Base-by-base conservation (phyloP, 2,113 vertebrate species). In the Nansenia antarctica region DNA sequence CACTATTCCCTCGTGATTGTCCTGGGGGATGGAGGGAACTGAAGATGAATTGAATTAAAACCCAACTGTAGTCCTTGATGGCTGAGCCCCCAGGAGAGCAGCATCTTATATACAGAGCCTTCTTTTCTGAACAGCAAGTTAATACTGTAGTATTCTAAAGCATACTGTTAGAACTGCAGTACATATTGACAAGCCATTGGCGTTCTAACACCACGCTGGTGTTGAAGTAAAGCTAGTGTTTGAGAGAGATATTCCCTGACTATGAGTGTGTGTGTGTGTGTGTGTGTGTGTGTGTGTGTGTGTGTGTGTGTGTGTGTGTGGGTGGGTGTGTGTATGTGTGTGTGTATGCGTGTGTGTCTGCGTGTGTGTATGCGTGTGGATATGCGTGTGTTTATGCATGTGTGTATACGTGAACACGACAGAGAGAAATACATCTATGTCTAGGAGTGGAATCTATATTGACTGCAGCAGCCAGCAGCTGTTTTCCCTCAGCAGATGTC, bases 261-360 rank as follows among this genome's bases (percentile, higher is more conserved):
- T n/a, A n/a, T n/a, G n/a, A n/a, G n/a, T n/a, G n/a, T n/a, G n/a
- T n/a, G n/a, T n/a, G n/a, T n/a, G n/a, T n/a, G n/a, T n/a, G n/a
- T n/a, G 78, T 81, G 68, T 45, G 26, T 73, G 75, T 81, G 65
- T 78, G 77, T 24, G 78, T 84, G 73, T 75, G 55, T 78, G 69
- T 52, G 37, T 42, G 42, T 18, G 42, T 45, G 42, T 2, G 8
- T 18, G 42, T 45, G n/a, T n/a, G n/a, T n/a, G n/a, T n/a, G n/a
- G n/a, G n/a, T n/a, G n/a, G n/a, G n/a, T n/a, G n/a, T n/a, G n/a
- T n/a, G n/a, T n/a, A n/a, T n/a, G n/a, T n/a, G n/a, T n/a, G n/a
- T n/a, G n/a, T n/a, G n/a, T n/a, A n/a, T n/a, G n/a, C n/a, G n/a
- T n/a, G n/a, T n/a, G n/a, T n/a, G n/a, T n/a, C n/a, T n/a, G n/a